Percentiles rank a stretch among this genome's conserved stretches.
These are phyloP conservation scores for Lumbricus terrestris DNA, from an alignment of 2,888 invertebrate species.

Conservation along the genomic window DNA sequence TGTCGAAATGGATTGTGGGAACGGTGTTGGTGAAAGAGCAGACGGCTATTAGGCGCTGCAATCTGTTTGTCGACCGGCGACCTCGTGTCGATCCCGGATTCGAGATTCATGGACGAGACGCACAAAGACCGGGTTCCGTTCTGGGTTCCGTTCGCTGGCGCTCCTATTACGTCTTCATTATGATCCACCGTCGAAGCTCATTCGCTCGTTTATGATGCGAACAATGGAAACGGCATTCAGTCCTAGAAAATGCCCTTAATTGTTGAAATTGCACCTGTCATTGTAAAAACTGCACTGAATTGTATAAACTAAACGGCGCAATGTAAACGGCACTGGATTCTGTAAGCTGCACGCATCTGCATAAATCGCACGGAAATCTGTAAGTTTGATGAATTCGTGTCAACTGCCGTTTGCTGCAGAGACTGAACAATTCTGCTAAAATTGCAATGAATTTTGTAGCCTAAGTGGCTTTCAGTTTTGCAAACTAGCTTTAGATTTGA, in stretches of 20 bases:
- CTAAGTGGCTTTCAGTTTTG: too few species aligned
- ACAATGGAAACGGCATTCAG: background rate
- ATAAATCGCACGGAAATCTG: background rate
- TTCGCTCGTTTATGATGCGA: background rate
- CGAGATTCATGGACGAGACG: background rate
- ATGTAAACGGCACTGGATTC: background rate
- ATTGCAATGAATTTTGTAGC: too few species aligned
- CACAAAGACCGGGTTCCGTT: too few species aligned
- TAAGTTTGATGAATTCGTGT: background rate
- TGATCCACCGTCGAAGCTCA: background rate
- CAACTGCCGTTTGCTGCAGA: background rate
- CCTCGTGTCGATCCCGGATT: background rate
- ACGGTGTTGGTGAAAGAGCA: background rate
- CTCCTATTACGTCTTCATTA: background rate
- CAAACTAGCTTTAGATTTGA: too few species aligned
- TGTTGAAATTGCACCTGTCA: background rate
- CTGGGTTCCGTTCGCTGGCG: background rate
- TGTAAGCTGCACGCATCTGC: background rate
- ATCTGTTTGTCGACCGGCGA: background rate
- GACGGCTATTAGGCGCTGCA: background rate
- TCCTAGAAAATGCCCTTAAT: background rate
- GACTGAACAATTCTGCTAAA: too few species aligned
- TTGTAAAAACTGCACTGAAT: background rate
- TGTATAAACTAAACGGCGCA: background rate
- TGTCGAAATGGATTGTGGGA: background rate